Evolutionary conservation across 1,140 invertebrate genomes (phyloP).

Genomic region (Macrosteles quadrilineatus): DNA sequence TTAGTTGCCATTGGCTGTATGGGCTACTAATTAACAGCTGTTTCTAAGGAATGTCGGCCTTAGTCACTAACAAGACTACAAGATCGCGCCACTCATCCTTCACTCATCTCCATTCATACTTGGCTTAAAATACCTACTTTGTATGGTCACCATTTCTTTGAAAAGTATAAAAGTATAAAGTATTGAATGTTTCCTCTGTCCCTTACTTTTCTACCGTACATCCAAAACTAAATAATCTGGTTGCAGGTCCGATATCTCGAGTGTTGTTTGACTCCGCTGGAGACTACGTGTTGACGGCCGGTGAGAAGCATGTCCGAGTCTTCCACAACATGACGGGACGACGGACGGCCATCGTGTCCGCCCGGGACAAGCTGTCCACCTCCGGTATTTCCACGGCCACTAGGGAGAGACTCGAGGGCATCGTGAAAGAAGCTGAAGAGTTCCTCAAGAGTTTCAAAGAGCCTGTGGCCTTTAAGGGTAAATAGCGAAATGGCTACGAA

Average conservation of each 20-base stretch:
- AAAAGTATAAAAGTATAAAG: too few species aligned
- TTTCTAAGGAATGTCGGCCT: too few species aligned
- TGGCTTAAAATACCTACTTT: too few species aligned
- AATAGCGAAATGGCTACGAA: neutral
- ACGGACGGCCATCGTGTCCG: conserved; percentile 63
- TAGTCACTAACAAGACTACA: too few species aligned
- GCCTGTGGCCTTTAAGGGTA: neutral
- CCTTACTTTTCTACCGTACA: too few species aligned
- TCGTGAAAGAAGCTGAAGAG: conserved; percentile 65
- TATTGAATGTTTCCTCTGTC: too few species aligned
- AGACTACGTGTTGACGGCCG: conserved; percentile 71
- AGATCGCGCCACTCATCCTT: too few species aligned
- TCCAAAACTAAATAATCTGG: too few species aligned
- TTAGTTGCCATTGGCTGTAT: too few species aligned
- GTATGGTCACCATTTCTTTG: too few species aligned
- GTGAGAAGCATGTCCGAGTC: conserved; percentile 74
- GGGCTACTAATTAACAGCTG: too few species aligned
- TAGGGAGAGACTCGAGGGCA: conserved; percentile 70
- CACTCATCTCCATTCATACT: too few species aligned
- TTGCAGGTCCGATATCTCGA: conserved; percentile 66
- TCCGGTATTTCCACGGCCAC: conserved; percentile 58
- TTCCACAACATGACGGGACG: conserved; percentile 82
- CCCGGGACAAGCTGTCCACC: conserved; percentile 63
- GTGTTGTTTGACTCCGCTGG: conserved; percentile 72
- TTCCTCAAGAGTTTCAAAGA: conserved; percentile 53